Evolutionary conservation across 2,888 invertebrate genomes (phyloP).

Genomic region (Cremastinae sp.): DNA sequence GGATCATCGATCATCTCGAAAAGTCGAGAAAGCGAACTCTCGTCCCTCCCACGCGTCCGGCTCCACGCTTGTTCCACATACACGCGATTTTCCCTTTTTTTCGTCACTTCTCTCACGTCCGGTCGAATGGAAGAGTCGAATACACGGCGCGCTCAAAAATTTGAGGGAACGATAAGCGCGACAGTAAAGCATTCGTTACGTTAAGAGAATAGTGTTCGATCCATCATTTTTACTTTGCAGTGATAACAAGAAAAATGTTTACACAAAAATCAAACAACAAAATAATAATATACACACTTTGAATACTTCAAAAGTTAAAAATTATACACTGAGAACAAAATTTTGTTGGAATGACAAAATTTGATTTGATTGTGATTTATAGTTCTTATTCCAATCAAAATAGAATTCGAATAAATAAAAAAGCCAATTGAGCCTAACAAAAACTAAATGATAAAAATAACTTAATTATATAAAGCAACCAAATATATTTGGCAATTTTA

Average conservation of each 20-base stretch:
- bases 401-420: too few relatives aligned
- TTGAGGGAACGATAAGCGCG: slow-evolving; percentile 15
- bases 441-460: too few relatives aligned
- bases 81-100: neutral
- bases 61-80: slow-evolving; percentile 39
- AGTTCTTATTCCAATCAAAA: too few relatives aligned
- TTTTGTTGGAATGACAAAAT: too few relatives aligned
- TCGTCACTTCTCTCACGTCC: slow-evolving; percentile 3
- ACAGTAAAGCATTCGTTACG: slow-evolving; percentile 28
- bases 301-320: too few relatives aligned
- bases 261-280: neutral
- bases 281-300: neutral
- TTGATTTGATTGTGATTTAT: too few relatives aligned
- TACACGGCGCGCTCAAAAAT: slow-evolving; percentile 1
- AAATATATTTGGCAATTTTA: too few relatives aligned
- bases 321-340: too few relatives aligned
- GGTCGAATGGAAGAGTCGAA: slow-evolving; percentile 21
- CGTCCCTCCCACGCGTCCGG: slow-evolving; percentile 56
- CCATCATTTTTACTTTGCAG: neutral
- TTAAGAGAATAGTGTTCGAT: neutral
- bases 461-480: too few relatives aligned
- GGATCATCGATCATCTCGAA: slow-evolving; percentile 59
- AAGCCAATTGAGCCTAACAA: too few relatives aligned
- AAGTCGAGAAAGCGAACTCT: slow-evolving; percentile 56
- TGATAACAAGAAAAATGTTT: neutral